These are phyloP conservation scores for Melanotus villosus DNA, from an alignment of 2,888 invertebrate species.

Conservation along the genomic window DNA sequence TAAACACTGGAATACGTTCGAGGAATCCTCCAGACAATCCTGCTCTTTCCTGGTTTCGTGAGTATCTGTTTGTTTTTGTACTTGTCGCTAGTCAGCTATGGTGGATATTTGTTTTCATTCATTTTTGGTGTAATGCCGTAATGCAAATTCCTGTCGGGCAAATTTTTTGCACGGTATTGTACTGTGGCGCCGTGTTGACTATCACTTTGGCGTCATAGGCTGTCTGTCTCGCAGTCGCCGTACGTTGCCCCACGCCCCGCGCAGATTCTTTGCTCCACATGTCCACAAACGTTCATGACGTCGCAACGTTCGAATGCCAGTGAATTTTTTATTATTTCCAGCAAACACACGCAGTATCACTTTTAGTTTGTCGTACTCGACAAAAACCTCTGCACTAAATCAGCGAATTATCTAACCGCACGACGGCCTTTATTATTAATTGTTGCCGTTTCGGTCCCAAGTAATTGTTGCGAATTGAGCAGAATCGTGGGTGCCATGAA, in stretches of 20 bases:
- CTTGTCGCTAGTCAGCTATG: too few species aligned
- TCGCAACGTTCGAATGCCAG: constrained; percentile 39
- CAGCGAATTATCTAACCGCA: neutral
- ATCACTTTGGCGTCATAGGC: constrained; percentile 69
- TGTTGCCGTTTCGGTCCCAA: neutral
- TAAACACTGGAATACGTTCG: constrained; percentile 49
- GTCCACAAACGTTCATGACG: constrained; percentile 42
- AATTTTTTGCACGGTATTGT: constrained; percentile 66
- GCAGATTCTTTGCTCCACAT: constrained; percentile 50
- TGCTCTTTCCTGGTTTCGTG: constrained; percentile 26
- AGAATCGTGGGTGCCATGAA: constrained; percentile 30
- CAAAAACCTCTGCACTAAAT: neutral
- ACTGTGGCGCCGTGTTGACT: constrained; percentile 69
- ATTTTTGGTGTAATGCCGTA: constrained; percentile 28
- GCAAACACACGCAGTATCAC: constrained; percentile 1
- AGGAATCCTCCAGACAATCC: constrained; percentile 29
- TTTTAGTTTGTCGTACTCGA: neutral
- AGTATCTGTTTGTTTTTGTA: constrained; percentile 16
- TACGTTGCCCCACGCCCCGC: constrained; percentile 61
- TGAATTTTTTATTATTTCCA: constrained; percentile 37
- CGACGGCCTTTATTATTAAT: neutral
- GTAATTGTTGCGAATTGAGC: neutral
- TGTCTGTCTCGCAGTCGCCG: constrained; percentile 65
- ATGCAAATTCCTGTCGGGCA: constrained; percentile 46
- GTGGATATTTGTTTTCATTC: too few species aligned